phyloP scores from a whole-genome alignment of 2,888 invertebrate species.

The Anthrax anthrax region DNA sequence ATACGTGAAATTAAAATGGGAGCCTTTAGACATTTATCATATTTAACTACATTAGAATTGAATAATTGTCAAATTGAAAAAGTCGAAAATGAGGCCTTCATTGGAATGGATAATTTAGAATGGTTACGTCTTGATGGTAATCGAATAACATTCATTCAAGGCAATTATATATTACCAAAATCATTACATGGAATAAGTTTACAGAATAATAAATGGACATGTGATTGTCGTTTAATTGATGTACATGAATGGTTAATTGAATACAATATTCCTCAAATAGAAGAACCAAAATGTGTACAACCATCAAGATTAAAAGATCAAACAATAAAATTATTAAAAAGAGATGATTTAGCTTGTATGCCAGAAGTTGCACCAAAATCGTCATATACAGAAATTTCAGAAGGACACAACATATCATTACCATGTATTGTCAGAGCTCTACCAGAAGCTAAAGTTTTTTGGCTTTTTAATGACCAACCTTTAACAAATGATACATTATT shows the following conservation, averaged over 20 bases:
- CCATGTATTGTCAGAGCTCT: conserved; percentile 67
- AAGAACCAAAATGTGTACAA: conserved; percentile 61
- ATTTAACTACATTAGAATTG: conserved; percentile 66
- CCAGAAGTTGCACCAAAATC: conserved; percentile 65
- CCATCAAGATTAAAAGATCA: conserved; percentile 53
- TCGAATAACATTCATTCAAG: conserved; percentile 55
- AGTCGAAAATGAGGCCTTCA: conserved; percentile 67
- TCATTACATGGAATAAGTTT: conserved; percentile 65
- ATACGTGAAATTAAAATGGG: conserved; percentile 55
- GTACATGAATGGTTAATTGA: conserved; percentile 64
- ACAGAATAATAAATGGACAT: conserved; percentile 78
- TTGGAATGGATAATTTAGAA: conserved; percentile 65
- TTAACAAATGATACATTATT: conserved; percentile 60
- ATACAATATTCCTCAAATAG: conserved; percentile 61
- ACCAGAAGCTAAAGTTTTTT: conserved; percentile 66
- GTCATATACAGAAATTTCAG: conserved; percentile 59
- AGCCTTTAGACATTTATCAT: conserved; percentile 59
- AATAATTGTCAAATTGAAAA: conserved; percentile 64
- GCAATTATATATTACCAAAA: conserved; percentile 56
- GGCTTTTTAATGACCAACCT: conserved; percentile 71
- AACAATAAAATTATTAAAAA: conserved; percentile 50
- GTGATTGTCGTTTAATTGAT: conserved; percentile 69
- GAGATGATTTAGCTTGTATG: conserved; percentile 63
- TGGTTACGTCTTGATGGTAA: conserved; percentile 76
- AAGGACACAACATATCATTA: conserved; percentile 68